These are phyloP conservation scores for Collichthys lucidus DNA, from an alignment of 2,113 vertebrate genomes.

Conservation along the genomic window DNA sequence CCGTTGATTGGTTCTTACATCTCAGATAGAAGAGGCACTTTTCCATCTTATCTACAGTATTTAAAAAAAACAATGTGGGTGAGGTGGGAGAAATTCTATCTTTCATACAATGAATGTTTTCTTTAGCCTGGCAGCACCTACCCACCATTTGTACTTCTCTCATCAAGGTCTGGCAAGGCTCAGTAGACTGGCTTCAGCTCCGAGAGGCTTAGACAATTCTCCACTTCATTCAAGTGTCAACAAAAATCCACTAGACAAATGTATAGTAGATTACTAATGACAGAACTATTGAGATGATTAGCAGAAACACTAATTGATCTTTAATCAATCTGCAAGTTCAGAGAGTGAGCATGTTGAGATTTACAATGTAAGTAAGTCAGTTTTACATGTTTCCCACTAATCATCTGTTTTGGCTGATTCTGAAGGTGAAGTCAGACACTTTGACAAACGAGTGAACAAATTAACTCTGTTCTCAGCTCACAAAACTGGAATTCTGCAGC, in stretches of 20 bases:
- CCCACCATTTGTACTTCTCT: not conserved
- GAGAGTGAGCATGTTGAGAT: not conserved
- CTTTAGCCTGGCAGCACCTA: conserved; percentile 12
- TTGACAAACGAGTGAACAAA: not conserved
- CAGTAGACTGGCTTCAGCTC: not conserved
- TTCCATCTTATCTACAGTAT: not conserved
- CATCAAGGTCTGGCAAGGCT: not conserved
- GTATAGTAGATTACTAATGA: not conserved
- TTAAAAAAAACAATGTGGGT: conserved; percentile 33
- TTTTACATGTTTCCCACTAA: not conserved
- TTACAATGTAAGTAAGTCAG: not conserved
- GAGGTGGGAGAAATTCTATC: conserved; percentile 29
- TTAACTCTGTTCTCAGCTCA: not conserved
- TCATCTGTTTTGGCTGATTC: not conserved
- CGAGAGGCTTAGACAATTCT: not conserved
- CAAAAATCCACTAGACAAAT: not conserved
- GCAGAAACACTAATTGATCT: not conserved
- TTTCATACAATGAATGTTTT: conserved; percentile 26
- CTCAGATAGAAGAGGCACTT: not conserved
- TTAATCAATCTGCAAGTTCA: not conserved
- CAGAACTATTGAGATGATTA: not conserved
- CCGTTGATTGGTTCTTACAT: conserved; percentile 6
- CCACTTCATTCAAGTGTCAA: not conserved
- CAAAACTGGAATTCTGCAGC: not conserved
- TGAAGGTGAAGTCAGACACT: not conserved